Evolutionary conservation across 2,797 vertebrate species (phyloP).

Genomic region (Sebastes wilsoni): DNA sequence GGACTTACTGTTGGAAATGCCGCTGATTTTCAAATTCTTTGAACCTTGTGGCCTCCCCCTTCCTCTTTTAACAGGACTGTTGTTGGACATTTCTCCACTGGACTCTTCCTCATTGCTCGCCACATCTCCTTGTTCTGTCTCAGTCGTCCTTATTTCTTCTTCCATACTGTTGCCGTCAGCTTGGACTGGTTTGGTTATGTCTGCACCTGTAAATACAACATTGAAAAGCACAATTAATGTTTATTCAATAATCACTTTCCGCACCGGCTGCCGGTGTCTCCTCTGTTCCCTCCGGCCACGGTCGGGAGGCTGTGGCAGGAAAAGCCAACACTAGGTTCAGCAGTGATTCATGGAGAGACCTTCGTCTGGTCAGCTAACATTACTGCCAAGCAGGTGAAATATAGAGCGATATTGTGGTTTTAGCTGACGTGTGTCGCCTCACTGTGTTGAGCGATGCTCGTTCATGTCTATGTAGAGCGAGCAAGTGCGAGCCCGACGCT

Average conservation of each 20-base stretch:
- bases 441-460: too few species aligned
- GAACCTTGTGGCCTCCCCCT: slow-evolving; percentile 55
- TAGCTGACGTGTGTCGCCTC: too few species aligned
- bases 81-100: slow-evolving; percentile 26
- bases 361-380: too few species aligned
- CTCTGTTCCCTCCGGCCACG: too few species aligned
- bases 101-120: slow-evolving; percentile 37
- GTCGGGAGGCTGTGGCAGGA: too few species aligned
- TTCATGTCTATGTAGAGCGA: too few species aligned
- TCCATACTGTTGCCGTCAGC: slow-evolving; percentile 52
- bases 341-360: too few species aligned
- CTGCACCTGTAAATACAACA: slow-evolving; percentile 32
- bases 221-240: neutral
- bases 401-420: too few species aligned
- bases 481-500: too few species aligned
- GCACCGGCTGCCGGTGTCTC: too few species aligned
- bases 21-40: slow-evolving; percentile 58
- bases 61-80: slow-evolving; percentile 47
- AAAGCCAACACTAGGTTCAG: too few species aligned
- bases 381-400: too few species aligned
- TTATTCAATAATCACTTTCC: neutral
- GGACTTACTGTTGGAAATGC: slow-evolving; percentile 50
- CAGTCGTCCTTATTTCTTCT: slow-evolving; percentile 27
- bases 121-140: slow-evolving; percentile 39
- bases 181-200: neutral